phyloP scores from a whole-genome alignment of 2,888 invertebrate species.

The Bibio marci region DNA sequence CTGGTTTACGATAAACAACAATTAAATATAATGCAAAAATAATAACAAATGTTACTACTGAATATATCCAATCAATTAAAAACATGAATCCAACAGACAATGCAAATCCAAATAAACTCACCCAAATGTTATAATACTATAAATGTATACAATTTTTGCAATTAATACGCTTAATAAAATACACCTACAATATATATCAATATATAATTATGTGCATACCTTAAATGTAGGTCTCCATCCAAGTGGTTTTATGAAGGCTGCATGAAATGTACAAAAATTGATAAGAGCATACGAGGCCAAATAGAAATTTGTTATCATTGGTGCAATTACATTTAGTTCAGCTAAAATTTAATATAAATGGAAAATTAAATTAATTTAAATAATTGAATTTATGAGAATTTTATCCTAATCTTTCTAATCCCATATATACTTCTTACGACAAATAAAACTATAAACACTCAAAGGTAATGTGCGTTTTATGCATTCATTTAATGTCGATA shows the following conservation, averaged over 20 bases:
- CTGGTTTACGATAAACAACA: constrained; percentile 85
- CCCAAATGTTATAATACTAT: constrained; percentile 85
- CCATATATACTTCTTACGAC: no score
- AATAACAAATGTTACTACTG: constrained; percentile 77
- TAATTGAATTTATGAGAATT: no score
- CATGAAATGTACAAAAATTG: constrained; percentile 92
- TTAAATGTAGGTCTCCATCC: constrained; percentile 84
- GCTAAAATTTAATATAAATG: constrained; percentile 34
- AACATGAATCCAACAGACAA: constrained; percentile 84
- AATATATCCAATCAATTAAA: constrained; percentile 82
- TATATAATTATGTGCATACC: constrained; percentile 41
- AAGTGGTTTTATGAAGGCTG: constrained; percentile 68
- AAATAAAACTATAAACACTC: no score
- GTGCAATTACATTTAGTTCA: constrained; percentile 76
- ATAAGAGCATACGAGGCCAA: constrained; percentile 86
- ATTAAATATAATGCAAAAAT: constrained; percentile 81
- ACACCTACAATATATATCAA: no score
- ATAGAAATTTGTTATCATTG: constrained; percentile 89
- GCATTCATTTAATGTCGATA: no score
- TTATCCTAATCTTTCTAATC: no score
- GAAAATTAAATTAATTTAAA: constrained; percentile 2
- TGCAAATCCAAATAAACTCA: constrained; percentile 68
- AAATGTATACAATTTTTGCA: constrained; percentile 3
- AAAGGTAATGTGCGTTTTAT: no score
- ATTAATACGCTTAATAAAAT: no score